Evolutionary conservation across 2,888 invertebrate species (phyloP).

Genomic region (Xestia xanthographa): DNA sequence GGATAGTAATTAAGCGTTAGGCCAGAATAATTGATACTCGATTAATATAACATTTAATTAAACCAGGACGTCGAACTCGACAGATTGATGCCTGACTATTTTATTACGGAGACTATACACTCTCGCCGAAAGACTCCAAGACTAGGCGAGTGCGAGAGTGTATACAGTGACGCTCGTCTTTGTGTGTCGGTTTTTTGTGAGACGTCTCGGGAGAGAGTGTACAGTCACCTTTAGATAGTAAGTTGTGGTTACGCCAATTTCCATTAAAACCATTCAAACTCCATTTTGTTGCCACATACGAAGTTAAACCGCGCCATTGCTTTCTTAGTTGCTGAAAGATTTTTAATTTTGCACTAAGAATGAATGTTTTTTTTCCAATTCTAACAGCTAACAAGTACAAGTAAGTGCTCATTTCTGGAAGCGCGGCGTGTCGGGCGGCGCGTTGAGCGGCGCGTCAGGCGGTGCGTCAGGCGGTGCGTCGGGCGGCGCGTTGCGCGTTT

Average conservation of each 20-base stretch:
- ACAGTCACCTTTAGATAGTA: background rate
- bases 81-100: background rate
- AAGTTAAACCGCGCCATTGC: background rate
- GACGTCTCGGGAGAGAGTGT: background rate
- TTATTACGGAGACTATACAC: background rate
- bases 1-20: constrained; percentile 16
- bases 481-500: too few species aligned
- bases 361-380: background rate
- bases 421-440: too few species aligned
- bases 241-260: background rate
- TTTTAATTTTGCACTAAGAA: background rate
- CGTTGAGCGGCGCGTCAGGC: too few species aligned
- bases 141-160: background rate
- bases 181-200: background rate
- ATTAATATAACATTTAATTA: constrained; percentile 11
- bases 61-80: background rate
- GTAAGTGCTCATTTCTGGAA: too few species aligned
- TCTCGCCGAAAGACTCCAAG: background rate
- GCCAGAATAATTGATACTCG: background rate
- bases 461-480: too few species aligned
- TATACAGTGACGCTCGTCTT: too few species aligned
- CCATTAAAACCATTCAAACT: too few species aligned
- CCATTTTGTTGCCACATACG: too few species aligned
- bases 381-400: too few species aligned
- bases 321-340: background rate